These are phyloP conservation scores for Pyrrhosoma nymphula DNA, from an alignment of 2,888 invertebrate genomes.

Conservation along the genomic window DNA sequence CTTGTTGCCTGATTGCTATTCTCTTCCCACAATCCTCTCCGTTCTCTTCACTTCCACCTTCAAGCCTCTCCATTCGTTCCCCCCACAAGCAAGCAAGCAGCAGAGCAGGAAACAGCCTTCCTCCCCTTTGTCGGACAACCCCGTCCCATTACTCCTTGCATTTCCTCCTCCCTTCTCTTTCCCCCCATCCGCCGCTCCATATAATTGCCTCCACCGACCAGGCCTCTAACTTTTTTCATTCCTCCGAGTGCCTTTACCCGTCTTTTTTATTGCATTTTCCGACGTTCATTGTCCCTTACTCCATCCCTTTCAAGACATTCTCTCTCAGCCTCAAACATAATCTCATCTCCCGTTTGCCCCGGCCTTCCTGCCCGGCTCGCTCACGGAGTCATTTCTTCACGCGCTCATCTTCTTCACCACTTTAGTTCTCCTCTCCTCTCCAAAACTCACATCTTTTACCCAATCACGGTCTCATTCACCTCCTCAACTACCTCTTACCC, in stretches of 20 bases:
- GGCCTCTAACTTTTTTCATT: constrained; percentile 28
- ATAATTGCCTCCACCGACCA: constrained; percentile 45
- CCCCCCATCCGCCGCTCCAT: constrained; percentile 26
- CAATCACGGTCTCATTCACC: background rate
- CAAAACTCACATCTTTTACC: background rate
- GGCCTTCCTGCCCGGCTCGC: background rate
- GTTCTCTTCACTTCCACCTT: too few relatives aligned
- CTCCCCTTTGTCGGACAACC: background rate
- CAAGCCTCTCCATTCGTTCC: background rate
- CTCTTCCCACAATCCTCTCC: background rate
- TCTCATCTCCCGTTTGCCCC: background rate
- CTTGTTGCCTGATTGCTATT: background rate
- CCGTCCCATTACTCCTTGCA: background rate
- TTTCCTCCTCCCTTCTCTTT: background rate
- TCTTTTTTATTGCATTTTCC: constrained; percentile 43
- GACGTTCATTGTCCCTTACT: constrained; percentile 53
- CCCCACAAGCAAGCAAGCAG: background rate
- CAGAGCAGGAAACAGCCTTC: background rate
- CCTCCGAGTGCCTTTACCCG: constrained; percentile 55
- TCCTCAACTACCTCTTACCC: background rate
- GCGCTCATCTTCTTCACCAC: background rate
- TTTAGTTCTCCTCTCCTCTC: background rate
- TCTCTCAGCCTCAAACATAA: background rate
- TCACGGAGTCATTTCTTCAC: background rate
- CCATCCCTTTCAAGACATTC: background rate